Evolutionary conservation across 2,888 invertebrate species (phyloP), one percentile per base, ranked within the genome.

Genomic region (Lissonota sp.): DNA sequence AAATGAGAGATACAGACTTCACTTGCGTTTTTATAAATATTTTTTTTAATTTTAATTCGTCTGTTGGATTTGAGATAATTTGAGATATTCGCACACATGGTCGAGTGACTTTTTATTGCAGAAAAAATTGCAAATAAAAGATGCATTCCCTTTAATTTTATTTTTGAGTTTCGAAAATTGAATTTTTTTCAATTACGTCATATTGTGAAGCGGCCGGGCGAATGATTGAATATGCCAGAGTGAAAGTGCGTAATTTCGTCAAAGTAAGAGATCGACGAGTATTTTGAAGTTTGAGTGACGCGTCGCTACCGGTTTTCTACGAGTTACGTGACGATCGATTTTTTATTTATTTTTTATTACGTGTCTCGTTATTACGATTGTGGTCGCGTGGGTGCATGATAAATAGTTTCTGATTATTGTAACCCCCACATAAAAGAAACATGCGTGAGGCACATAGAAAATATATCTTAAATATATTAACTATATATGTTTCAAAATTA

Each of bases 171-270:
- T 8, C 8, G 44, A 46, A 14, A 8, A 63, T 64, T 10, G 5
- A 49, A n/a, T 12, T 6, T 51, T 64, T 64, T 37, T 49, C 37
- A 40, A 12, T 53, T 66, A 8, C 12, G 14, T 26, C 12, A n/a
- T 37, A 66, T 26, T 26, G n/a, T 10, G 53, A 12, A 66, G 53
- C 14, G 6, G 14, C 3, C 14, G 4, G 14, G 26, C 3, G 6
- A 53, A 53, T 53, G 6, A 4, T 40, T 39, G 10, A 14, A 26
- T 26, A 26, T 51, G 8, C 6, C 6, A 37, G 5, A 8, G 39
- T 37, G 64, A 53, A 51, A 12, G 64, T 39, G 6, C 26, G 26
- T 26, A 53, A n/a, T 6, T 6, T 14, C 7, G 66, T 66, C 51
- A 66, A 66, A 64, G 49, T 42, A n/a, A 8, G 39, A 4, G 51